Evolutionary conservation across 2,797 vertebrate genomes (phyloP), one percentile per base, ranked within the genome.

Genomic region (Salarias fasciatus): DNA sequence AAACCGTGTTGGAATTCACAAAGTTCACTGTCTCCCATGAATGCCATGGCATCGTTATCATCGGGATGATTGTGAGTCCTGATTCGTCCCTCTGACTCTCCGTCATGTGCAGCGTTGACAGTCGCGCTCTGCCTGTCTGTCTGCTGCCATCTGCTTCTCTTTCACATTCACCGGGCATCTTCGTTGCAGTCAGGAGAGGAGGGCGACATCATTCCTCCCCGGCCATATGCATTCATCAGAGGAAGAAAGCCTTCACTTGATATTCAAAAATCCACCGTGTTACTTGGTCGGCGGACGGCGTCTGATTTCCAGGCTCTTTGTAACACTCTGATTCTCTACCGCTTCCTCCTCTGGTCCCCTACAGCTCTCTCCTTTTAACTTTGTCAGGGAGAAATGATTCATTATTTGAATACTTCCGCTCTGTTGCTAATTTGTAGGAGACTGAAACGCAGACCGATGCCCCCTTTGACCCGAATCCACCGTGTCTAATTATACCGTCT

Each of bases 401-500:
- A 87, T 88, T 79, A 83, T 86, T 86, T 74, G 70, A 80, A 91
- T 83, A 79, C 70, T 72, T 79, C 53, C 62, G n/a, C 72, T 71
- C 72, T 56, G 77, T 79, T 47, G 58, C 80, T 89, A 89, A 88
- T 85, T 88, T 83, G 75, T 61, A 69, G 62, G 69, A 76, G 71
- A 78, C 72, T 56, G 77, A 77, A 86, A 80, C 35, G 64, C 64
- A 84, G 82, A 79, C 68, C 14, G 80, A 85, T 89, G 85, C 77
- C 74, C 86, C 77, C 74, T 63, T 57, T 69, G 83, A 86, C 89
- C 88, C 63, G 69, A 86, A 78, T 85, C 77, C 75, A 72, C 75
- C 54, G 56, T 63, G 74, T 87, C 86, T 89, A 89, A 91, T 91
- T 90, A 90, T 77, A 59, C 63, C 29, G 55, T 74, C 84, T 82